A percentile compares a stretch with the other conserved stretches of the same genome.
phyloP scores from a whole-genome alignment of 2,888 invertebrate species.

The Taphrorychus bicolor region DNA sequence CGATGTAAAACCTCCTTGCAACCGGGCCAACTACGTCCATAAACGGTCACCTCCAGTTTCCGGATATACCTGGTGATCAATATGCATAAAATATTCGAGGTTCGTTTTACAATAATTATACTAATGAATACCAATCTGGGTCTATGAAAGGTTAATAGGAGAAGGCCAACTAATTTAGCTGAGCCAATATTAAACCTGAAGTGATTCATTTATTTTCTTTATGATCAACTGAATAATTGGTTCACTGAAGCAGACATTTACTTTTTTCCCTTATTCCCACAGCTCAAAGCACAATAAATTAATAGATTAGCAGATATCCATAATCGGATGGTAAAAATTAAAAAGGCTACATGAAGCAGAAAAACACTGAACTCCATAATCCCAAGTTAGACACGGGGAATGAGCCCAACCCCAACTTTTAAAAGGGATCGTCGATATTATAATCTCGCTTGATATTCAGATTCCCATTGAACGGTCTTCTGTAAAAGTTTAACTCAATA shows the following conservation, averaged over 20 bases:
- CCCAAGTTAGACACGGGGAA: slow-evolving; percentile 6
- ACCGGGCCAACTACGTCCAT: slow-evolving; percentile 25
- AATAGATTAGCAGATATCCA: neutral
- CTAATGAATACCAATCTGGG: too few species aligned
- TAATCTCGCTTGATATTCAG: slow-evolving; percentile 3
- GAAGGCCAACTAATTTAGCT: too few species aligned
- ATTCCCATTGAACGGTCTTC: neutral
- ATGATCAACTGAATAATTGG: too few species aligned
- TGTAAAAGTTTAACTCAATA: neutral
- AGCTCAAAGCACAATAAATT: neutral
- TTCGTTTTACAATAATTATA: neutral
- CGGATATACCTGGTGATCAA: slow-evolving; percentile 21
- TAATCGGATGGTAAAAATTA: slow-evolving; percentile 5
- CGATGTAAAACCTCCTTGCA: slow-evolving; percentile 24
- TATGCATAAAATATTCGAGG: neutral
- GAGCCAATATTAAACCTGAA: too few species aligned
- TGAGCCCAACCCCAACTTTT: slow-evolving; percentile 8
- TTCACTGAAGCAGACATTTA: too few species aligned
- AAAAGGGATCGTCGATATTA: neutral
- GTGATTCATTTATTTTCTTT: too few species aligned
- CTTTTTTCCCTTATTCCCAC: too few species aligned
- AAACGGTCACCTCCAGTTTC: slow-evolving; percentile 10
- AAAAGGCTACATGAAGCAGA: slow-evolving; percentile 6
- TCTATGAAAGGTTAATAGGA: too few species aligned
- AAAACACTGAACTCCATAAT: slow-evolving; percentile 5